phyloP scores from a whole-genome alignment of 2,888 invertebrate species.

The Ichneumoninae sp. region DNA sequence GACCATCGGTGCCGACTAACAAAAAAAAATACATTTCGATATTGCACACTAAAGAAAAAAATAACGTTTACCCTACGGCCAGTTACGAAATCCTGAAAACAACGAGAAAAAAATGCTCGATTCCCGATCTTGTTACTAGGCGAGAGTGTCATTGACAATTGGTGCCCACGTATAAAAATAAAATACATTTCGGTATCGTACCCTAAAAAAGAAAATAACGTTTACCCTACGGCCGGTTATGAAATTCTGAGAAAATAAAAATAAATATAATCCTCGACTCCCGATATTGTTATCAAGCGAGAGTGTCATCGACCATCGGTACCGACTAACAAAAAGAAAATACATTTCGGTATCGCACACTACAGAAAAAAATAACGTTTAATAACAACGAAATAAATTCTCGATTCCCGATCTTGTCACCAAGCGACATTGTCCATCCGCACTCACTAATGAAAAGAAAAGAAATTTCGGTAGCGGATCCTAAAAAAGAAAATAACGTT shows the following conservation, averaged over 20 bases:
- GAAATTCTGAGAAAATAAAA: conserved; percentile 1
- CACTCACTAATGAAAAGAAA: background rate
- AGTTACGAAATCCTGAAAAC: too few species aligned
- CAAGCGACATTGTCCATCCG: background rate
- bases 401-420: too few species aligned
- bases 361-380: background rate
- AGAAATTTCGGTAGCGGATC: background rate
- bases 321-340: background rate
- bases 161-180: background rate
- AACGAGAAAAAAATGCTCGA: too few species aligned
- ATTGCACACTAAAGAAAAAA: too few species aligned
- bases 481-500: conserved; percentile 1
- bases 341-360: background rate
- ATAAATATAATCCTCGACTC: background rate
- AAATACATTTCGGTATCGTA: background rate
- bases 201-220: conserved; percentile 15
- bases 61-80: too few species aligned
- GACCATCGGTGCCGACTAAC: too few species aligned
- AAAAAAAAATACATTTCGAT: too few species aligned
- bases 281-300: background rate
- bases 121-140: too few species aligned
- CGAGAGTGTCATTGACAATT: background rate
- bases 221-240: background rate
- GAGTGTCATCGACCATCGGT: too few species aligned
- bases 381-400: background rate